phyloP scores from a whole-genome alignment of 2,888 invertebrate species.

The Leucoptera coffeella region DNA sequence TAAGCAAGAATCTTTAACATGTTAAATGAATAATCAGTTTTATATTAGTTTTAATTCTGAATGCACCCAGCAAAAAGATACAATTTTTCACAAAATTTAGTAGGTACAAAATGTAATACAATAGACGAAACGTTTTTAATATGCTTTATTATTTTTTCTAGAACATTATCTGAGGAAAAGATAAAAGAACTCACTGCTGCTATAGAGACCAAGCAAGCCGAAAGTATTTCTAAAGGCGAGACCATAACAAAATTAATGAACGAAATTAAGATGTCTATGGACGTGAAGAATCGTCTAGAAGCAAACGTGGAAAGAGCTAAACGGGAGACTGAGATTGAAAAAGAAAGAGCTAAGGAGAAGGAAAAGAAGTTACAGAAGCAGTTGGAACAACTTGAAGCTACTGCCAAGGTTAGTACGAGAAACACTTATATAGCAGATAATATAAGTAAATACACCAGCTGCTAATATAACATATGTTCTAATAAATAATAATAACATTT shows the following conservation, averaged over 20 bases:
- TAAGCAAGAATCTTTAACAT: too few relatives aligned
- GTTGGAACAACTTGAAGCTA: conserved; percentile 11
- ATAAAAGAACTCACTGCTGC: conserved; percentile 8
- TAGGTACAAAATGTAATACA: too few relatives aligned
- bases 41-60: too few relatives aligned
- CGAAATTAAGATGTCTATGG: conserved; percentile 13
- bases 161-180: conserved; percentile 8
- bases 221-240: conserved; percentile 12
- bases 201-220: conserved; percentile 9
- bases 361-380: conserved; percentile 10
- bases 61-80: too few relatives aligned
- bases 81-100: too few relatives aligned
- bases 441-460: neutral
- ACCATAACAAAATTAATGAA: conserved; percentile 16
- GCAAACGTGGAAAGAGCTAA: conserved; percentile 10
- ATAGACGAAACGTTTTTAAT: too few relatives aligned
- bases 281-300: conserved; percentile 12
- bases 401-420: conserved; percentile 10
- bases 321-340: conserved; percentile 11
- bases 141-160: too few relatives aligned
- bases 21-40: too few relatives aligned
- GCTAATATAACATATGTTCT: neutral
- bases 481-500: neutral
- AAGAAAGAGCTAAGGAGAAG: conserved; percentile 10
- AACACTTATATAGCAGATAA: too few relatives aligned